These are phyloP conservation scores for Plecotus auritus DNA, from an alignment of 2,113 vertebrate species.

Conservation along the genomic window DNA sequence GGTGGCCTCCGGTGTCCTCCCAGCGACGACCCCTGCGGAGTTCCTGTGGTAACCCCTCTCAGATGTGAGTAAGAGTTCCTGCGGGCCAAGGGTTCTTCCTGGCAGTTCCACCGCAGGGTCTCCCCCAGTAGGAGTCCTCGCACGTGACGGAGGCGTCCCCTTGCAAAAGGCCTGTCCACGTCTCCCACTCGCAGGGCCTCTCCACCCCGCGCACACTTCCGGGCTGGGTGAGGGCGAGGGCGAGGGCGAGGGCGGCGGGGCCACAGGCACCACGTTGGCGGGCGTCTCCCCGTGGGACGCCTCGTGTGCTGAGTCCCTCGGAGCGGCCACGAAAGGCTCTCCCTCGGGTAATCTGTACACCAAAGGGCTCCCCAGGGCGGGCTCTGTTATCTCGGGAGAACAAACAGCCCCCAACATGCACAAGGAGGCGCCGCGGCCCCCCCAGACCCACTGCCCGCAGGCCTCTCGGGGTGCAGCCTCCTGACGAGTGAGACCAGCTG, in stretches of 20 bases:
- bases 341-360: neutral
- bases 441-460: neutral
- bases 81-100: neutral
- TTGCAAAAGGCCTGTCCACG: neutral
- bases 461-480: neutral
- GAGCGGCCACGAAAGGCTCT: neutral
- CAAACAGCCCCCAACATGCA: neutral
- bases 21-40: neutral
- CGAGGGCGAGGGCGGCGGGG: neutral
- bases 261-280: neutral
- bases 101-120: neutral
- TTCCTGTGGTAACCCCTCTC: neutral
- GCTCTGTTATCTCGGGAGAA: neutral
- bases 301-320: neutral
- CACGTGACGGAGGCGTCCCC: neutral
- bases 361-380: neutral
- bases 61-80: neutral
- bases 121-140: neutral
- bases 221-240: no score
- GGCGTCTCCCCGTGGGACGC: neutral
- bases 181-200: neutral
- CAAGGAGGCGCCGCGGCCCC: neutral
- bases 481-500: neutral
- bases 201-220: rapidly evolving
- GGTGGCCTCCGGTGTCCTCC: neutral